Conservation (phyloP, 2,888 invertebrate species). For the Plebejus melissa region DNA sequence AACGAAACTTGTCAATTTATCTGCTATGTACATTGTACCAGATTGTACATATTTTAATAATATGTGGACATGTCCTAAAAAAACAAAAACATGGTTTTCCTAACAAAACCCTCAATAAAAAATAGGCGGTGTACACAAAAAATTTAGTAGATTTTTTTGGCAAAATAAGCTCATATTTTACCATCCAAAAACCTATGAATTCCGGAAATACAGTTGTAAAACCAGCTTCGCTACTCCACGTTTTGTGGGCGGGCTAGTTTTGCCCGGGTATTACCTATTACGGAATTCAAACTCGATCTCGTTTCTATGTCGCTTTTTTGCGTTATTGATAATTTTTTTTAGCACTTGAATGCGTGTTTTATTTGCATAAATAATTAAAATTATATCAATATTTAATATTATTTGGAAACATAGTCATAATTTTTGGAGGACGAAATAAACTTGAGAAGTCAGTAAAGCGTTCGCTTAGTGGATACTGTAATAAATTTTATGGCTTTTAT, state of each 20-base stretch:
- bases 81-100: neutral
- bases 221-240: conserved; percentile 5
- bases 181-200: neutral
- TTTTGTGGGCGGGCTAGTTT: conserved; percentile 18
- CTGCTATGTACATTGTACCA: too few relatives aligned
- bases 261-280: neutral
- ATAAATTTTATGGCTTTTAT: neutral
- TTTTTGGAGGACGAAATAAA: neutral
- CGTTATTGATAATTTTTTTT: neutral
- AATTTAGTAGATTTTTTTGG: neutral
- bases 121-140: neutral
- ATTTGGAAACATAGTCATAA: neutral
- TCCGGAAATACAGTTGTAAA: conserved; percentile 13
- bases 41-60: too few relatives aligned
- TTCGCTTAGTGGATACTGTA: neutral
- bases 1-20: neutral
- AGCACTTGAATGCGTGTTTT: neutral
- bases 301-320: conserved; percentile 9
- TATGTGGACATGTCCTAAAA: neutral
- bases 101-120: neutral
- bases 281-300: conserved; percentile 3
- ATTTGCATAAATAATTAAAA: neutral
- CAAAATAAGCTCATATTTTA: neutral
- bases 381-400: neutral
- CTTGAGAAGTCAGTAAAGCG: neutral